Evolutionary conservation across 2,797 vertebrate species (phyloP).

Genomic region (Acestrorhynchus altus): DNA sequence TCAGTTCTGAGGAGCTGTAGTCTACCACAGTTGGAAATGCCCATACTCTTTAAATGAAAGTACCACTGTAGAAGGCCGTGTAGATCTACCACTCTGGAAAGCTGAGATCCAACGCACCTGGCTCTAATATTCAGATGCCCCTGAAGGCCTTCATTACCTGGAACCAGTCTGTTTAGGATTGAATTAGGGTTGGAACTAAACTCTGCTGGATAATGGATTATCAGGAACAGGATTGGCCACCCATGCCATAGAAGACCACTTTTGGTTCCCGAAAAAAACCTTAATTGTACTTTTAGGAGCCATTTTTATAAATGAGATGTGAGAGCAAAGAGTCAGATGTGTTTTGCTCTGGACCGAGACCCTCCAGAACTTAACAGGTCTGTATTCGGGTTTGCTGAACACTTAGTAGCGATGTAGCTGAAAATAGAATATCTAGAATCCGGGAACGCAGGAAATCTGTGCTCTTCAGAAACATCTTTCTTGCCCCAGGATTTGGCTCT

Average conservation of each 20-base stretch:
- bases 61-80: too few species aligned
- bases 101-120: not conserved
- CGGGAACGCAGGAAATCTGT: slow-evolving; percentile 10
- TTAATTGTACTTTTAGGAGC: not conserved
- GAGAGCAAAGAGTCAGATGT: not conserved
- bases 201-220: too few species aligned
- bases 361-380: not conserved
- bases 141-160: not conserved
- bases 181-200: too few species aligned
- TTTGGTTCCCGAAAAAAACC: too few species aligned
- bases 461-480: slow-evolving; percentile 19
- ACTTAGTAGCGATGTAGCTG: not conserved
- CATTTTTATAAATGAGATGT: not conserved
- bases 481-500: slow-evolving; percentile 19
- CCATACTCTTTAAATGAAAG: not conserved
- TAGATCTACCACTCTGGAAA: not conserved
- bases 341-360: not conserved
- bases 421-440: not conserved
- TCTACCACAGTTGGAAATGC: not conserved
- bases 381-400: not conserved
- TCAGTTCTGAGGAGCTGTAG: not conserved
- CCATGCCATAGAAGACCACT: not conserved
- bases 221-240: not conserved
- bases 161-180: not conserved
- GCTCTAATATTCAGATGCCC: not conserved